Conservation (phyloP, 2,888 invertebrate species). For the Dolichomitus sp. region DNA sequence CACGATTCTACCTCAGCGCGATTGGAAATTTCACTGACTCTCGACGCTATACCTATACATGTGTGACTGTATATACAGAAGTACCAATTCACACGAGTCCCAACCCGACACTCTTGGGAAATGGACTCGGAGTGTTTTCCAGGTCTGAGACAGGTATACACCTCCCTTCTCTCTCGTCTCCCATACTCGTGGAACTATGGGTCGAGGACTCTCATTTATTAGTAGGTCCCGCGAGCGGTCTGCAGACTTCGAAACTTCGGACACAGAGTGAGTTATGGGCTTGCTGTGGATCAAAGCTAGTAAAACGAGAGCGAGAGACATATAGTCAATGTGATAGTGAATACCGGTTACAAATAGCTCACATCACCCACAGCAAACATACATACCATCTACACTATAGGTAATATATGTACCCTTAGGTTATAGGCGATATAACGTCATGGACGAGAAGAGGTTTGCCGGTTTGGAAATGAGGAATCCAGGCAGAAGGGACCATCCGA, state of each 20-base stretch:
- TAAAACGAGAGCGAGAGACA: slow-evolving; percentile 48
- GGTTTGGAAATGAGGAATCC: slow-evolving; percentile 43
- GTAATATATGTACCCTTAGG: not conserved
- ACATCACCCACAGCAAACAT: not conserved
- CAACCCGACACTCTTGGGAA: slow-evolving; percentile 60
- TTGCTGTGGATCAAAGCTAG: slow-evolving; percentile 60
- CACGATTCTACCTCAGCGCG: slow-evolving; percentile 25
- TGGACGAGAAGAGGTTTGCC: slow-evolving; percentile 36
- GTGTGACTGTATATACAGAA: not conserved
- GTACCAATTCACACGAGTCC: slow-evolving; percentile 31
- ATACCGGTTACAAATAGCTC: not conserved
- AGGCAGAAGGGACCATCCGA: slow-evolving; percentile 21
- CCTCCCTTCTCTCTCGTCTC: slow-evolving; percentile 28
- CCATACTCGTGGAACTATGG: slow-evolving; percentile 11
- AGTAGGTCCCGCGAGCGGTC: slow-evolving; percentile 58
- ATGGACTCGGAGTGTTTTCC: slow-evolving; percentile 58
- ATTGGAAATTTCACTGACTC: slow-evolving; percentile 60
- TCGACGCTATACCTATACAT: slow-evolving; percentile 13
- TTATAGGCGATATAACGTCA: slow-evolving; percentile 19
- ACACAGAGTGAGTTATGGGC: slow-evolving; percentile 59
- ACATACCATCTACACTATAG: not conserved
- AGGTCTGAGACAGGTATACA: slow-evolving; percentile 24
- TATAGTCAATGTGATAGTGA: not conserved
- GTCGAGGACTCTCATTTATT: slow-evolving; percentile 60
- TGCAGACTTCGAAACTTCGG: slow-evolving; percentile 62